Conservation (phyloP, 2,797 vertebrate species). For the Sebastes oblongus region DNA sequence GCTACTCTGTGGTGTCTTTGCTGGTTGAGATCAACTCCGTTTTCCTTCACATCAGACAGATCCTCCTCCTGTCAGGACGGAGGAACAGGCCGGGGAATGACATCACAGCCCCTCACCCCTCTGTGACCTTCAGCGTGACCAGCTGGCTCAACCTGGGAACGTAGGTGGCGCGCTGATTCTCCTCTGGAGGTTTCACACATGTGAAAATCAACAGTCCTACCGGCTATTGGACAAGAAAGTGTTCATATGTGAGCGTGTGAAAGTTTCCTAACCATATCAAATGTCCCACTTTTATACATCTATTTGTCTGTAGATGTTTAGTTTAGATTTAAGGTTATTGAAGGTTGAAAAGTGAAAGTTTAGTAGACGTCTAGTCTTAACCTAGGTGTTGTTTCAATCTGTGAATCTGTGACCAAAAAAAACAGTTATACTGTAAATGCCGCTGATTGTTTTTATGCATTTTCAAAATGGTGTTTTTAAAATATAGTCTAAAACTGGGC, state of each 20-base stretch:
- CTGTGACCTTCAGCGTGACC: slow-evolving; percentile 17
- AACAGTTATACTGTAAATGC: too few species aligned
- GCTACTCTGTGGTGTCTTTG: slow-evolving; percentile 82
- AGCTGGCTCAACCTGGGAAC: slow-evolving; percentile 51
- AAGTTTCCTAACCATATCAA: not conserved
- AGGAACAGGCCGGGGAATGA: slow-evolving; percentile 10
- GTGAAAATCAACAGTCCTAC: not conserved
- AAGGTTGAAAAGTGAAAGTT: too few species aligned
- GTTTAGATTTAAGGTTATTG: too few species aligned
- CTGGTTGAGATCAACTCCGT: slow-evolving; percentile 86
- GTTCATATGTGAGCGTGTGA: not conserved
- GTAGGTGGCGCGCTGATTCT: slow-evolving; percentile 6
- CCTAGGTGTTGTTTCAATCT: too few species aligned
- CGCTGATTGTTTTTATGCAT: too few species aligned
- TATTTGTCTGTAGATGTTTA: too few species aligned
- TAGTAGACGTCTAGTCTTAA: too few species aligned
- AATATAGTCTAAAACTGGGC: too few species aligned
- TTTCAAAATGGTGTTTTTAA: too few species aligned
- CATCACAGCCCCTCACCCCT: not conserved
- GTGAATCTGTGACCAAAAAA: too few species aligned
- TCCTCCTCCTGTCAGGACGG: slow-evolving; percentile 79
- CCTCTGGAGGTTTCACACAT: not conserved
- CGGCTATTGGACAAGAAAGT: not conserved
- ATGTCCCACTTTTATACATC: not conserved
- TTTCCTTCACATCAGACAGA: slow-evolving; percentile 81